Conservation (phyloP, 2,797 vertebrate species). For the Pangasius mekongensis region DNA sequence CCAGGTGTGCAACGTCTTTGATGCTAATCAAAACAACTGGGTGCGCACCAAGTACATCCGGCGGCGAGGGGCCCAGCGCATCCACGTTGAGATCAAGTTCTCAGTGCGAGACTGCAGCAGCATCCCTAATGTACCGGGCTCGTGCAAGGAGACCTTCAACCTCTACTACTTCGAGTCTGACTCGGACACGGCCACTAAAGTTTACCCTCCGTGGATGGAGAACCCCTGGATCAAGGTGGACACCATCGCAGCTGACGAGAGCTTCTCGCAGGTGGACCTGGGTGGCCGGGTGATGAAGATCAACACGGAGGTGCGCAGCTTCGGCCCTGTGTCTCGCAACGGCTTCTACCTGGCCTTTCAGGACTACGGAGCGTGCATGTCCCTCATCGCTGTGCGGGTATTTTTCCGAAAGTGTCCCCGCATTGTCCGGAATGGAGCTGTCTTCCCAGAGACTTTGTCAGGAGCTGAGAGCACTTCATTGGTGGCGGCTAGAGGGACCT, state of each 20-base stretch:
- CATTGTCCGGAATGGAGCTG: slow-evolving; percentile 85
- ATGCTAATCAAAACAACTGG: slow-evolving; percentile 96
- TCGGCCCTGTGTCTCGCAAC: slow-evolving; percentile 88
- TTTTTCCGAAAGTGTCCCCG: slow-evolving; percentile 93
- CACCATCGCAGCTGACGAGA: slow-evolving; percentile 94
- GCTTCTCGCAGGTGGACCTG: slow-evolving; percentile 95
- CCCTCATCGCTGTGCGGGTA: slow-evolving; percentile 89
- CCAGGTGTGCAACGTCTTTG: slow-evolving; percentile 96
- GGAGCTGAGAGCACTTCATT: slow-evolving; percentile 94
- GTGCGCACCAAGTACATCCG: slow-evolving; percentile 90
- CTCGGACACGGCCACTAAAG: slow-evolving; percentile 83
- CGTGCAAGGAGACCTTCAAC: slow-evolving; percentile 98
- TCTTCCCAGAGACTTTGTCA: slow-evolving; percentile 91
- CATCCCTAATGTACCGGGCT: slow-evolving; percentile 93
- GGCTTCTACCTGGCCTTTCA: slow-evolving; percentile 97
- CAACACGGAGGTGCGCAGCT: slow-evolving; percentile 93
- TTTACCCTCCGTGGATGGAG: slow-evolving; percentile 93
- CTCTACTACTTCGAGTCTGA: slow-evolving; percentile 93
- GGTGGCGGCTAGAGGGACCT: slow-evolving; percentile 89
- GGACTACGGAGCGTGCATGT: slow-evolving; percentile 97
- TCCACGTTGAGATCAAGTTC: slow-evolving; percentile 98
- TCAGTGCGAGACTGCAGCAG: slow-evolving; percentile 94
- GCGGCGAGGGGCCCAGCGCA: slow-evolving; percentile 87
- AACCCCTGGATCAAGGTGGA: slow-evolving; percentile 97
- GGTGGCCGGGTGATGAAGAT: slow-evolving; percentile 96